Base-by-base conservation (phyloP, 2,888 invertebrate genomes). In the Archips xylosteana region DNA sequence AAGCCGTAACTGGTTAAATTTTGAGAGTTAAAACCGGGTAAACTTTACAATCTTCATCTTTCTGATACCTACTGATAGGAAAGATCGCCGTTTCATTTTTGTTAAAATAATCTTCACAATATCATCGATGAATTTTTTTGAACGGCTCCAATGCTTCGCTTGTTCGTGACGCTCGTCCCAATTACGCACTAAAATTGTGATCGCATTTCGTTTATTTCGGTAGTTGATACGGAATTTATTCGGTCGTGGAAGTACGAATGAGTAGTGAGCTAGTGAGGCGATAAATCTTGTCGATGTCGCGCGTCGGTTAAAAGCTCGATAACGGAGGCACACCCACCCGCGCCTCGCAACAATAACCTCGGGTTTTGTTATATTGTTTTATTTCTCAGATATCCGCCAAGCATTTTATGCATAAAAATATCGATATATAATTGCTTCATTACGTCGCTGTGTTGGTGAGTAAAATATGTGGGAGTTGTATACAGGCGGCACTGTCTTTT, bases 391-490 rank as follows among this genome's bases (percentile, higher is more conserved):
- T 92, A 92, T 90, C 91, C 91, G 87, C 92, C 89, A 90, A 92
- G 92, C 90, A 92, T 94, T 93, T 94, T 94, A 94, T 94, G 94
- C 94, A 94, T 92, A 94, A 94, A 94, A 94, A 94, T 94, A 94
- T 94, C 94, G 94, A 94, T 94, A 92, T 94, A 94, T 94, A 94
- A 94, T 94, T 94, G 94, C 94, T 94, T 94, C 94, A 94, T 94
- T 94, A 94, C 94, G 93, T 92, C 93, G 89, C 89, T 93, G 90
- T 91, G 92, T 92, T 93, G 90, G 91, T 92, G 92, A 91, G 89
- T 94, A 92, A 94, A 93, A 94, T 94, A 94, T 94, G 94, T 94
- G 93, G 92, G 93, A 94, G 92, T 91, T 81, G 79, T 83, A 87
- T 87, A 94, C 90, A 93, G 94, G 91, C 77, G 84, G 94, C 74